A percentile compares a stretch with the other conserved stretches of the same genome.
Conservation (phyloP, 2,888 invertebrate genomes). For the Trichacis sp. region DNA sequence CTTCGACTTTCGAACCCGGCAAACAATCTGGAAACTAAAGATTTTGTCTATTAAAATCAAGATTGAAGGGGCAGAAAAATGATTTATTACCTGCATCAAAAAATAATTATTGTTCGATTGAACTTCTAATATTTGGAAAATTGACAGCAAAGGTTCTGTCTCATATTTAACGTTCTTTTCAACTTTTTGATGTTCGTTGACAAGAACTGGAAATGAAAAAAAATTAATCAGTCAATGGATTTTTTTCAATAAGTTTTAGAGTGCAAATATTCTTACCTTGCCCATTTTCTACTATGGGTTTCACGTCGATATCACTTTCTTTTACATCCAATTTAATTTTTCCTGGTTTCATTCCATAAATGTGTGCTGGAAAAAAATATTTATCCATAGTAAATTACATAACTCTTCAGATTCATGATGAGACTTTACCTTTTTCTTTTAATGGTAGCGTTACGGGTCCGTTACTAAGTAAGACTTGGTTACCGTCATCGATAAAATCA, state of each 20-base stretch:
- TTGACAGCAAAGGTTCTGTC: slow-evolving; percentile 33
- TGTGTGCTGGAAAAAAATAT: slow-evolving; percentile 42
- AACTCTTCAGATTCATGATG: too few relatives aligned
- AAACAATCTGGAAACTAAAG: slow-evolving; percentile 64
- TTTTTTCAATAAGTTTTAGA: slow-evolving; percentile 8
- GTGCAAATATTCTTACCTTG: slow-evolving; percentile 47
- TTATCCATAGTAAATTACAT: too few relatives aligned
- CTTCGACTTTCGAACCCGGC: slow-evolving; percentile 56
- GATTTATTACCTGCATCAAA: slow-evolving; percentile 56
- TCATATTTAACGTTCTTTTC: slow-evolving; percentile 37
- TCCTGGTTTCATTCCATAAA: slow-evolving; percentile 46
- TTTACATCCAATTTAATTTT: slow-evolving; percentile 13
- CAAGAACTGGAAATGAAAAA: slow-evolving; percentile 8
- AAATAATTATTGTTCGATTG: slow-evolving; percentile 55
- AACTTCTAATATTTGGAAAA: slow-evolving; percentile 57
- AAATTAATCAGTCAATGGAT: neutral
- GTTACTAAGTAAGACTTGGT: slow-evolving; percentile 50
- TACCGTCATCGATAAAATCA: slow-evolving; percentile 64
- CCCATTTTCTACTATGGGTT: slow-evolving; percentile 58
- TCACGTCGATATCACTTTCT: slow-evolving; percentile 50
- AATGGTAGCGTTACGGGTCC: slow-evolving; percentile 60
- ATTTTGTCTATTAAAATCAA: too few relatives aligned
- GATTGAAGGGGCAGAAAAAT: too few relatives aligned
- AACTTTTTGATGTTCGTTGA: slow-evolving; percentile 22
- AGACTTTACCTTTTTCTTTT: slow-evolving; percentile 50